Evolutionary conservation across 2,113 vertebrate genomes (phyloP).

Genomic region (Nanger granti): DNA sequence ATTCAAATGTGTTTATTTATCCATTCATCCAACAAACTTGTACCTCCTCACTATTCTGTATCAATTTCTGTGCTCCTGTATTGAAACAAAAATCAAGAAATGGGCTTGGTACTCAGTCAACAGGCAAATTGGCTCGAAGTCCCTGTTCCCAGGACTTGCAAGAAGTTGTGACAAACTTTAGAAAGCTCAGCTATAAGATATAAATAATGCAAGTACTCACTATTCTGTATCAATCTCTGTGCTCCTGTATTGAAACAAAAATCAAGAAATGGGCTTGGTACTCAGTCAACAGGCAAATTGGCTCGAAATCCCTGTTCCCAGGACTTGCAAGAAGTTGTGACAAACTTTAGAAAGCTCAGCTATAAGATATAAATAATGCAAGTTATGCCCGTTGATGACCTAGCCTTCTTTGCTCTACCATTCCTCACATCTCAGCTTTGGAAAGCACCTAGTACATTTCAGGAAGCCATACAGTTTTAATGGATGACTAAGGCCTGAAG

Average conservation of each 20-base stretch:
- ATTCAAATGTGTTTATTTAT: neutral
- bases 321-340: neutral
- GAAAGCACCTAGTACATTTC: neutral
- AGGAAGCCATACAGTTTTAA: neutral
- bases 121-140: neutral
- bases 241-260: neutral
- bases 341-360: neutral
- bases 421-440: neutral
- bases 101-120: neutral
- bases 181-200: neutral
- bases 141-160: neutral
- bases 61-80: rapidly evolving
- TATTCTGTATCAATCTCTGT: neutral
- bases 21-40: no score
- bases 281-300: neutral
- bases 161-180: neutral
- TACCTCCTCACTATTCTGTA: neutral
- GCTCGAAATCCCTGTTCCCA: neutral
- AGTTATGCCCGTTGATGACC: no score
- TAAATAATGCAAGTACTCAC: no score
- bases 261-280: neutral
- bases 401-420: neutral
- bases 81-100: neutral
- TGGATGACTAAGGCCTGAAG: neutral
- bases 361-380: no score